These are phyloP conservation scores for Xiphorhynchus elegans DNA, from an alignment of 2,113 vertebrate species.

Conservation along the genomic window DNA sequence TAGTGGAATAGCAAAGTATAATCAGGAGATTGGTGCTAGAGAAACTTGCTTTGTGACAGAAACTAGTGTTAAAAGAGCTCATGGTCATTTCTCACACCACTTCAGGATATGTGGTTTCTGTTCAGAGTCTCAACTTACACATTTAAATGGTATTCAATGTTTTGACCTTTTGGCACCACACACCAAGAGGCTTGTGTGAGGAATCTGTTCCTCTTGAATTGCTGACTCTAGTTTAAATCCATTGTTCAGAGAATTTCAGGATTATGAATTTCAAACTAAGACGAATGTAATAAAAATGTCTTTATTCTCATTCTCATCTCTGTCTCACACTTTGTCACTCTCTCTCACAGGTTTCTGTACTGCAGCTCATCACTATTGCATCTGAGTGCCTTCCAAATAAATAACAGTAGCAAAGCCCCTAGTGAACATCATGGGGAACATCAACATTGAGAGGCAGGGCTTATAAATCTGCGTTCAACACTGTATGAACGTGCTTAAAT, in stretches of 20 bases:
- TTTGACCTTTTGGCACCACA: conserved; percentile 73
- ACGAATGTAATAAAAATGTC: neutral
- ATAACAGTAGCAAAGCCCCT: conserved; percentile 28
- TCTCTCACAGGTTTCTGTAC: conserved; percentile 43
- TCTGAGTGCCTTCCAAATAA: conserved; percentile 42
- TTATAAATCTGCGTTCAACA: conserved; percentile 49
- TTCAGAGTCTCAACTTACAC: conserved; percentile 65
- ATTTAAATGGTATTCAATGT: conserved; percentile 72
- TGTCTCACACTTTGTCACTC: conserved; percentile 32
- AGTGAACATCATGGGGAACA: conserved; percentile 42
- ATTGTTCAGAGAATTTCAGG: conserved; percentile 57
- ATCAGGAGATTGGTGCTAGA: conserved; percentile 43
- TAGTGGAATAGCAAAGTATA: conserved; percentile 29
- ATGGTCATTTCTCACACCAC: conserved; percentile 70
- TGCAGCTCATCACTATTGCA: conserved; percentile 11
- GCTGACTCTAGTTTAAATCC: conserved; percentile 68
- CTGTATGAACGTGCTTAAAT: conserved; percentile 11
- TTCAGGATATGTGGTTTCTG: conserved; percentile 58
- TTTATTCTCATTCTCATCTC: conserved; percentile 49
- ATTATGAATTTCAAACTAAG: conserved; percentile 63
- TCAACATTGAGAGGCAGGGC: conserved; percentile 23
- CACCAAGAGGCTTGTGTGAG: conserved; percentile 69
- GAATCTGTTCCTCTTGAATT: conserved; percentile 74
- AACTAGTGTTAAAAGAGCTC: conserved; percentile 61
- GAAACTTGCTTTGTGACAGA: conserved; percentile 55